Conservation (phyloP, 1,140 invertebrate genomes). For the Drosophila equinoxialis region DNA sequence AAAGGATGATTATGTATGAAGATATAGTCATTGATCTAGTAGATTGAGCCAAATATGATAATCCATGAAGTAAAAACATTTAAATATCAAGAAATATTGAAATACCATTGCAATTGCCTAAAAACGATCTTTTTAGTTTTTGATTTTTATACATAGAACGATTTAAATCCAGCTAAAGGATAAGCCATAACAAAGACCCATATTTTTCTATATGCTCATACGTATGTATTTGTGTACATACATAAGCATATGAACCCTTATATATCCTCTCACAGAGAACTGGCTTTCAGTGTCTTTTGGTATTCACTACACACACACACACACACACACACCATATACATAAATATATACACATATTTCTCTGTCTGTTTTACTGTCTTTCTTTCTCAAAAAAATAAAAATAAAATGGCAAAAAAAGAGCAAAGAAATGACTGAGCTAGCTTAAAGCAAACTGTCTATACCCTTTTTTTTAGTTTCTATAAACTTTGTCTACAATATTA, state of each 20-base stretch:
- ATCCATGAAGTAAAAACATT: too few relatives aligned
- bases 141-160: neutral
- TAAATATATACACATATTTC: conserved; percentile 39
- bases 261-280: conserved; percentile 2
- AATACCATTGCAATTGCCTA: too few relatives aligned
- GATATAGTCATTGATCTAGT: too few relatives aligned
- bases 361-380: neutral
- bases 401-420: neutral
- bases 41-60: too few relatives aligned
- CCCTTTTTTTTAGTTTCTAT: too few relatives aligned
- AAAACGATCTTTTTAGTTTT: neutral
- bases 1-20: too few relatives aligned
- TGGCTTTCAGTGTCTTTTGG: neutral
- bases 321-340: neutral
- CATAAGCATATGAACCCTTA: neutral
- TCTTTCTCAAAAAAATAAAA: conserved; percentile 10
- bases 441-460: too few relatives aligned
- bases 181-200: conserved; percentile 1
- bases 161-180: neutral
- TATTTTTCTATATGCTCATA: conserved; percentile 28
- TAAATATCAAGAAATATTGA: too few relatives aligned
- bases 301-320: neutral
- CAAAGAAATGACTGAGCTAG: too few relatives aligned
- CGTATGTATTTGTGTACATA: conserved; percentile 15
- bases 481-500: too few relatives aligned